phyloP scores from a whole-genome alignment of 2,797 vertebrate genomes.

The Pygocentrus nattereri region DNA sequence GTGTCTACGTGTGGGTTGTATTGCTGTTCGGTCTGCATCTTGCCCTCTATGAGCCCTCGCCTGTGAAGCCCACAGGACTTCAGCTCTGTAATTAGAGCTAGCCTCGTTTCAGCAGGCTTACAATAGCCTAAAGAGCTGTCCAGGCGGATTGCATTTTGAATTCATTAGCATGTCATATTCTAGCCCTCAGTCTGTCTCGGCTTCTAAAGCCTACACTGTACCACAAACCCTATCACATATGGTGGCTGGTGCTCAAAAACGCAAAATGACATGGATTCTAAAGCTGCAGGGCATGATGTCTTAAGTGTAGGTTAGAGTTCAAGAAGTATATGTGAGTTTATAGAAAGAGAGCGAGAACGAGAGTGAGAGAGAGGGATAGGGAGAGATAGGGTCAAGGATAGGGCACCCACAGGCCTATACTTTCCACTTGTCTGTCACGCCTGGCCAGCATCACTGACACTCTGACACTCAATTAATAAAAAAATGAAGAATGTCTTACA shows the following conservation, averaged over 20 bases:
- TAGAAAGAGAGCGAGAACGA: not conserved
- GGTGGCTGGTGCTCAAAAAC: not conserved
- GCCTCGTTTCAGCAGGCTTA: slow-evolving; percentile 60
- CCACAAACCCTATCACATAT: slow-evolving; percentile 9
- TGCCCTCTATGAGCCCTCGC: slow-evolving; percentile 31
- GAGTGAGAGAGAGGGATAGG: slow-evolving; percentile 13
- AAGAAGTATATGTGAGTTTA: slow-evolving; percentile 32
- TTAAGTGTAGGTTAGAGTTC: slow-evolving; percentile 47
- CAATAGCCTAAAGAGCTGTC: slow-evolving; percentile 52
- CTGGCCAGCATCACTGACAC: slow-evolving; percentile 48
- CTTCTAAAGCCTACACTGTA: slow-evolving; percentile 20
- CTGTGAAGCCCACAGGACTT: slow-evolving; percentile 53
- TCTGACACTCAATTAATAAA: slow-evolving; percentile 68
- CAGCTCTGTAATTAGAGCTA: slow-evolving; percentile 65
- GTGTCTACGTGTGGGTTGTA: too few species aligned
- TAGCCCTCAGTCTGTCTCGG: slow-evolving; percentile 15
- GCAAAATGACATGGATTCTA: slow-evolving; percentile 16
- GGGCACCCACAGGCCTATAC: slow-evolving; percentile 43
- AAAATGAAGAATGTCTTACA: slow-evolving; percentile 55
- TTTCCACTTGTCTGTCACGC: slow-evolving; percentile 55
- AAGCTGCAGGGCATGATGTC: not conserved
- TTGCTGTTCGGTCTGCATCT: slow-evolving; percentile 34
- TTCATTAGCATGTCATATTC: slow-evolving; percentile 59
- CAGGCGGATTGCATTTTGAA: slow-evolving; percentile 52
- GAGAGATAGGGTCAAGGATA: slow-evolving; percentile 51